Percentiles rank a stretch among this genome's conserved stretches.
These are phyloP conservation scores for Aptenodytes patagonicus DNA, from an alignment of 2,113 vertebrate species.

Conservation along the genomic window DNA sequence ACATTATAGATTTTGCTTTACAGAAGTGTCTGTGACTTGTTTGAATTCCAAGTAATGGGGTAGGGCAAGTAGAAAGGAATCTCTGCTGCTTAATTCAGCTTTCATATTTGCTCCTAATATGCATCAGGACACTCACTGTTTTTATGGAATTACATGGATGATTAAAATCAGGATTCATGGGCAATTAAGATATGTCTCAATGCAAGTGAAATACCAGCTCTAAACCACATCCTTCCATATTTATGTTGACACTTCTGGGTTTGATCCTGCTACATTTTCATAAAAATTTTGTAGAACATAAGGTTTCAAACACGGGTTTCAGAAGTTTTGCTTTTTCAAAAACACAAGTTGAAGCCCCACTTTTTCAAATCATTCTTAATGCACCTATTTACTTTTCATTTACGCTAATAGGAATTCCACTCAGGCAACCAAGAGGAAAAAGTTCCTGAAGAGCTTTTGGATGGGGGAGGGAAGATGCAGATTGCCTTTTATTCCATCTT, in stretches of 20 bases:
- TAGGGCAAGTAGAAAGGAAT: not conserved
- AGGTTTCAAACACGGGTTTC: not conserved
- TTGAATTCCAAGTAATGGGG: not conserved
- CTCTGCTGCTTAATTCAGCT: not conserved
- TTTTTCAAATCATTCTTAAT: not conserved
- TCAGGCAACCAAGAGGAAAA: conserved; percentile 17
- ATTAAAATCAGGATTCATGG: not conserved
- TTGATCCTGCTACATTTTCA: not conserved
- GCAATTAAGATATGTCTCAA: not conserved
- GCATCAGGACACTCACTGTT: not conserved
- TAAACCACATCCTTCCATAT: not conserved
- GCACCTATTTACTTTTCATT: not conserved
- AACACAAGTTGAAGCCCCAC: not conserved
- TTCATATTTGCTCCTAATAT: not conserved
- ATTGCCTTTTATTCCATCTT: not conserved
- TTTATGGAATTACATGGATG: not conserved
- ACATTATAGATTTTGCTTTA: not conserved
- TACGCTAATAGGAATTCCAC: conserved; percentile 8
- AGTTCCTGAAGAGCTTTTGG: not conserved
- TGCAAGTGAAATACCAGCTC: not conserved
- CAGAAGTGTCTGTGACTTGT: not conserved
- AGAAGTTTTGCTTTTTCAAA: not conserved
- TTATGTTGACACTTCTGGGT: not conserved
- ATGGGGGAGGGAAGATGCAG: not conserved
- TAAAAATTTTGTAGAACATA: not conserved